Percentiles rank a stretch among this genome's conserved stretches.
These are phyloP conservation scores for Theodoxus fluviatilis DNA, from an alignment of 2,888 invertebrate genomes.

Conservation along the genomic window DNA sequence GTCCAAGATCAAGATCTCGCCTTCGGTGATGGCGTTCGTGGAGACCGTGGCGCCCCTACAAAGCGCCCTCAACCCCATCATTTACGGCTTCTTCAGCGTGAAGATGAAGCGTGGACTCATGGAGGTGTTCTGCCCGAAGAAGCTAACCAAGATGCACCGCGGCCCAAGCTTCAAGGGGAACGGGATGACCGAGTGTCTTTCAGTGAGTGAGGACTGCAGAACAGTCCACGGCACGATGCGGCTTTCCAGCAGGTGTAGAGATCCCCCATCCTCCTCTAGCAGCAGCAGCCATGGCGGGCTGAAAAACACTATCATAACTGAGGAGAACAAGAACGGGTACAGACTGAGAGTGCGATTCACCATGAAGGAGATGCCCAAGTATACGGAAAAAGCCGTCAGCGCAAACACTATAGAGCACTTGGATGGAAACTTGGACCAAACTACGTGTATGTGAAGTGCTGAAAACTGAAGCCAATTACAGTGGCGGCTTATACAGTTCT, in stretches of 20 bases:
- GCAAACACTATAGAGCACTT: no score
- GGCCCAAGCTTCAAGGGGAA: slow-evolving; percentile 30
- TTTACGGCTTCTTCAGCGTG: slow-evolving; percentile 67
- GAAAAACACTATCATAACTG: slow-evolving; percentile 40
- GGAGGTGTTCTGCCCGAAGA: slow-evolving; percentile 48
- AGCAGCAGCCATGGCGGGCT: slow-evolving; percentile 35
- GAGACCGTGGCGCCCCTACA: slow-evolving; percentile 62
- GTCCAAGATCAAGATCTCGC: slow-evolving; percentile 56
- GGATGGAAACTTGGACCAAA: no score
- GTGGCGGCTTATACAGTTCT: no score
- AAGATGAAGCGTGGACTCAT: slow-evolving; percentile 50
- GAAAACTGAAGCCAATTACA: no score
- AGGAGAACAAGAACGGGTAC: slow-evolving; percentile 54
- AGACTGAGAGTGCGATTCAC: slow-evolving; percentile 51
- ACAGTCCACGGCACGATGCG: slow-evolving; percentile 9
- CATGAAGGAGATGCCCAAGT: slow-evolving; percentile 39
- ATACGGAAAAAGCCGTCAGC: slow-evolving; percentile 3
- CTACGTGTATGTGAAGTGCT: no score
- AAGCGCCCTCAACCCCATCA: slow-evolving; percentile 66
- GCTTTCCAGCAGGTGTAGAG: slow-evolving; percentile 24
- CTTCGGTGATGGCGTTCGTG: slow-evolving; percentile 61
- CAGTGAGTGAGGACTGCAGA: slow-evolving; percentile 31
- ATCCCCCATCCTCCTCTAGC: slow-evolving; percentile 36
- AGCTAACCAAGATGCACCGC: slow-evolving; percentile 24
- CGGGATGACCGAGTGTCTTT: slow-evolving; percentile 35